Base-by-base conservation (phyloP, 2,797 vertebrate species). In the Enteromius trimaculatus region DNA sequence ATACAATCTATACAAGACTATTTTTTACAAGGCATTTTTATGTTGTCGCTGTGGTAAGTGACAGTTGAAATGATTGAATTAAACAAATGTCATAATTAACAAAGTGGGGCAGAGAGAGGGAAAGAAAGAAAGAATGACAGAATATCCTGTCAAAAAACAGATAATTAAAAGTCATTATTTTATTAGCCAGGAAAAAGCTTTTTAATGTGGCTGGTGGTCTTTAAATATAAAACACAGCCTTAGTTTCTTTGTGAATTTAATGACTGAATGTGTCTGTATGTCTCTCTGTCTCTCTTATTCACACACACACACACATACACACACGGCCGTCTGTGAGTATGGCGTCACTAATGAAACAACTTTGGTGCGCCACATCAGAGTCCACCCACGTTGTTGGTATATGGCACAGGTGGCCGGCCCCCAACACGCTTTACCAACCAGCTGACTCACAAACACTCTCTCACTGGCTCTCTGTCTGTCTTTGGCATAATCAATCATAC, bases 331-430 rank as follows among this genome's bases (percentile, higher is more conserved):
- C 85, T 83, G 80, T 86, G 81, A 79, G 68, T 66, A 85, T 81
- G 62, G 60, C 72, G 74, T 83, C 74, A 65, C 66, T 83, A 81
- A 70, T 86, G 83, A 88, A 88, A 79, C 83, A 88, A 86, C 80
- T 88, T 85, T 62, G 78, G 77, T 86, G 62, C 80, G 17, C 85
- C 84, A 86, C 85, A 88, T 88, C 83, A 85, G 74, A 85, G 75
- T 88, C 85, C 85, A 86, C 87, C 87, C 87, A 88, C 87, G 58
- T 29, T 85, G 77, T 81, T 88, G 80, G 78, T 83, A 85, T 86
- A 82, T 79, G 72, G 85, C 83, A 49, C 87, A 88, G 85, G 85
- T 88, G 87, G 85, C 81, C 80, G 70, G 74, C 53, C 80, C 83
- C 78, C 78, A 51, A 83, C 68, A 79, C 60, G 80, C 83, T 86